Conservation (phyloP, 2,113 vertebrate species). For the Zosterops hypoxanthus region DNA sequence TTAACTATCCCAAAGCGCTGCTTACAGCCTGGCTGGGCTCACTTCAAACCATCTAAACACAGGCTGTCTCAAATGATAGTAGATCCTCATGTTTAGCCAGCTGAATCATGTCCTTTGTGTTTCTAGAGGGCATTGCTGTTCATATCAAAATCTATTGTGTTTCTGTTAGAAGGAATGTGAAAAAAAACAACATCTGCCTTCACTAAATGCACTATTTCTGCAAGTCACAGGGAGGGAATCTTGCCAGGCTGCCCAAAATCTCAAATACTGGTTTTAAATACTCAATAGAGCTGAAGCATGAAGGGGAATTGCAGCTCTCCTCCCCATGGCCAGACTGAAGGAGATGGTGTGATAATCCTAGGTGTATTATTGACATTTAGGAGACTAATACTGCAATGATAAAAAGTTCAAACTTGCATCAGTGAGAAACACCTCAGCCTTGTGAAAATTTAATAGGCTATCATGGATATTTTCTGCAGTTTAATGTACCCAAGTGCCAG, state of each 20-base stretch:
- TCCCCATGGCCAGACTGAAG: not conserved
- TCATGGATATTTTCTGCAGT: not conserved
- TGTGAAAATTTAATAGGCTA: not conserved
- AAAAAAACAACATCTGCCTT: not conserved
- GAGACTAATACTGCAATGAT: not conserved
- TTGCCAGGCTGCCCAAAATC: conserved; percentile 4
- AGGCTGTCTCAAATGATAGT: not conserved
- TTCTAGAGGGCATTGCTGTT: not conserved
- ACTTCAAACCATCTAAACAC: not conserved
- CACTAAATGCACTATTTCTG: not conserved
- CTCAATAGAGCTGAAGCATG: not conserved
- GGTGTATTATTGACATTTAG: not conserved
- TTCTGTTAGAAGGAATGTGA: not conserved
- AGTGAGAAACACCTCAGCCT: not conserved
- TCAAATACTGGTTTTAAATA: not conserved
- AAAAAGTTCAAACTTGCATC: not conserved
- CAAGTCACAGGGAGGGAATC: not conserved
- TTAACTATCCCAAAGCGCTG: not conserved
- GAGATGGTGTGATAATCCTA: not conserved
- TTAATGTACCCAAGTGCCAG: not conserved
- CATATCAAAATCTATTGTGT: not conserved
- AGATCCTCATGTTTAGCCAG: not conserved
- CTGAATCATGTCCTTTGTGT: not conserved
- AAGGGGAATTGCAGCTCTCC: not conserved
- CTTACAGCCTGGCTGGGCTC: not conserved